These are phyloP conservation scores for Diloba caeruleocephala DNA, from an alignment of 2,888 invertebrate species.

Conservation along the genomic window DNA sequence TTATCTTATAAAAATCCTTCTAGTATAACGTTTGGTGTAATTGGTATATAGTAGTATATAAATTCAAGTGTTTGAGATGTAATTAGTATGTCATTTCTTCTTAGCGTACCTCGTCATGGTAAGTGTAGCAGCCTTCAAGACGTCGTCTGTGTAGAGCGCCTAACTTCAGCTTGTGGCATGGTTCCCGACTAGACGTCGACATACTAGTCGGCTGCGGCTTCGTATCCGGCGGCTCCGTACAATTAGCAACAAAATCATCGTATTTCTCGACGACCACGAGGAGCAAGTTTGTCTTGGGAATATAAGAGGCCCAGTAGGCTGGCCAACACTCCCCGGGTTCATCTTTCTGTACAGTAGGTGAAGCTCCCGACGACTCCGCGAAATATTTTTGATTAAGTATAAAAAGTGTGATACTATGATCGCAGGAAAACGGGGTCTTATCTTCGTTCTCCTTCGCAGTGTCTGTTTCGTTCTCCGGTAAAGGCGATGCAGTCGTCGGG, in stretches of 20 bases:
- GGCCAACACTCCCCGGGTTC: constrained; percentile 72
- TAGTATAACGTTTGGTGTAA: no score
- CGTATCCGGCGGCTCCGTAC: constrained; percentile 90
- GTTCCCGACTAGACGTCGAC: constrained; percentile 86
- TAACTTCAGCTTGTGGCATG: constrained; percentile 93
- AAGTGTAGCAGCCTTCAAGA: constrained; percentile 93
- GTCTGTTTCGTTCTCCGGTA: constrained; percentile 63
- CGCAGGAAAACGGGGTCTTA: constrained; percentile 90
- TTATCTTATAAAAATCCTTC: no score
- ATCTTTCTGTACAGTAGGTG: constrained; percentile 71
- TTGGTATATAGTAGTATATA: no score
- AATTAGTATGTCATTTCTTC: neutral
- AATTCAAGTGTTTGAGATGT: neutral
- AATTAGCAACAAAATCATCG: constrained; percentile 59
- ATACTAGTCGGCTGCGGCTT: constrained; percentile 74
- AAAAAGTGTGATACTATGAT: constrained; percentile 92
- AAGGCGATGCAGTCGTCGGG: constrained; percentile 59
- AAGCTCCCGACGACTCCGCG: constrained; percentile 71
- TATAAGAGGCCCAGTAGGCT: constrained; percentile 91
- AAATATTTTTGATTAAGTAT: constrained; percentile 90
- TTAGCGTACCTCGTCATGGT: constrained; percentile 91
- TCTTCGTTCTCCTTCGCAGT: constrained; percentile 79
- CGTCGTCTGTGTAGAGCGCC: constrained; percentile 91
- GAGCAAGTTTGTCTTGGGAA: constrained; percentile 94
- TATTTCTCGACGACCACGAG: constrained; percentile 91